Evolutionary conservation across 2,797 vertebrate genomes (phyloP), one percentile per base, ranked within the genome.

Genomic region (Cirrhinus mrigala): DNA sequence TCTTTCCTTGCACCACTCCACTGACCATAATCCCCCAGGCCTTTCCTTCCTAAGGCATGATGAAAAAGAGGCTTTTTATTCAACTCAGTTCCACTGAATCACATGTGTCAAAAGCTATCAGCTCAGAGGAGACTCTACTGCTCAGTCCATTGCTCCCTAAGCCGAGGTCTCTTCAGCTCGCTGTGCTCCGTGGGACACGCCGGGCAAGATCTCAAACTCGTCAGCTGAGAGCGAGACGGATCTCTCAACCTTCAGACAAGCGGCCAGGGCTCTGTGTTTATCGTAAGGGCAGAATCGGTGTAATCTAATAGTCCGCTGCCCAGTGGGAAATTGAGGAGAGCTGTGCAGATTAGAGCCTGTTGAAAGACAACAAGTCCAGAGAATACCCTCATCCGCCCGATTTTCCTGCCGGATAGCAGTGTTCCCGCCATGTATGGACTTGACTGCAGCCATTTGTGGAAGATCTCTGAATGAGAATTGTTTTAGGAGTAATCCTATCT

Each of bases 271-370:
- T 83, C 91, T 90, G 89, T 92, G 90, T 93, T 69, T 92, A 91
- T 92, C 86, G 54, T 84, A 88, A 89, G 90, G 90, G 89, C 92
- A 88, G 89, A 91, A 93, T 93, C 89, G 86, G 91, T 93, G 94
- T 93, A 95, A 95, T 93, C 92, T 92, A 92, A 95, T 94, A 93
- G 90, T 82, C 82, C 73, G 79, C 78, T 87, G 90, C 93, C 92
- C 91, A 56, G 89, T 85, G 93, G 93, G 92, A 91, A 89, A 92
- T 84, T 84, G 93, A 94, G 90, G 69, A 89, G 88, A 90, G 93
- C 93, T 94, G 92, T 91, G 92, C 91, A 94, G 92, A 95, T 94
- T 94, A 94, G 91, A 92, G 93, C 90, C 88, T 92, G 94, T 87
- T 95, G 94, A 95, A 86, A 93, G 95, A 94, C 89, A 92, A 93